Conservation (phyloP, 1,140 invertebrate genomes). For the Solenopsis invicta region DNA sequence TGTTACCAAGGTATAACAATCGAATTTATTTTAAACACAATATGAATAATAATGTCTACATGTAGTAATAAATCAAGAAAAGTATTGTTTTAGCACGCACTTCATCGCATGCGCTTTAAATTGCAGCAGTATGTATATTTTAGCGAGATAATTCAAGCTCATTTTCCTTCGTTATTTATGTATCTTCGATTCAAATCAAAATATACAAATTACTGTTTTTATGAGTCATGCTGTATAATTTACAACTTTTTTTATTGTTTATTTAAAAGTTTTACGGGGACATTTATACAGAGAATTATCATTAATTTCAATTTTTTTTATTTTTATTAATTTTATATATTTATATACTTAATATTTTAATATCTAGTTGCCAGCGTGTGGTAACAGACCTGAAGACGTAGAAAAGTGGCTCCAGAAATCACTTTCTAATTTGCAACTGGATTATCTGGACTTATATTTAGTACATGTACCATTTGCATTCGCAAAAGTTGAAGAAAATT, state of each 20-base stretch:
- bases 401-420: conserved; percentile 89
- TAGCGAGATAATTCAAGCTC: not conserved
- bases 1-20: conserved; percentile 88
- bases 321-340: not conserved
- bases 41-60: not conserved
- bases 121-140: not conserved
- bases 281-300: not conserved
- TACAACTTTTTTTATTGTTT: not conserved
- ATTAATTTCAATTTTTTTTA: too few relatives aligned
- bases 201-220: not conserved
- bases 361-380: conserved; percentile 84
- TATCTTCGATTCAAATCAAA: not conserved
- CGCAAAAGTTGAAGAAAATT: conserved; percentile 86
- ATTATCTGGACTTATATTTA: conserved; percentile 91
- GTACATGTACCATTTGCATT: conserved; percentile 91
- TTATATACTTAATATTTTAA: not conserved
- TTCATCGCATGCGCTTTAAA: not conserved
- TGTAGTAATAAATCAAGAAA: not conserved
- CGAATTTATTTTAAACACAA: not conserved
- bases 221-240: not conserved
- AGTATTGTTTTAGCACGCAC: not conserved
- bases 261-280: not conserved
- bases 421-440: conserved; percentile 87
- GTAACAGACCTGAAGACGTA: conserved; percentile 87
- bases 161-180: not conserved